phyloP scores from a whole-genome alignment of 2,888 invertebrate genomes.

The Lepidocyrtoides sp. region DNA sequence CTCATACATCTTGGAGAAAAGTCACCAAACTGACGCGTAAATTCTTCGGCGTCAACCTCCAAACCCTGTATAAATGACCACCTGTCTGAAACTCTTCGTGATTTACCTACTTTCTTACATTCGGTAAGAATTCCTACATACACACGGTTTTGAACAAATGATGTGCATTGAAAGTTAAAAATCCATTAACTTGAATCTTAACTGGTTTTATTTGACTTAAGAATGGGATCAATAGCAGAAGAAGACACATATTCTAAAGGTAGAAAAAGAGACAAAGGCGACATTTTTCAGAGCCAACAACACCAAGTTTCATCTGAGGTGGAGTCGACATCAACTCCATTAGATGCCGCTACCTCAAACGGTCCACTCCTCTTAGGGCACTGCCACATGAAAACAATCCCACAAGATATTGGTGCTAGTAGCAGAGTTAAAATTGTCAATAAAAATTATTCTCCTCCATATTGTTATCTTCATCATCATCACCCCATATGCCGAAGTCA shows the following conservation, averaged over 20 bases:
- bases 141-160: neutral
- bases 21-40: neutral
- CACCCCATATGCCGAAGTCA: neutral
- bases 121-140: conserved; percentile 1
- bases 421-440: neutral
- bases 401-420: neutral
- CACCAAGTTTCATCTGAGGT: too few species aligned
- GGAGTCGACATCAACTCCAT: too few species aligned
- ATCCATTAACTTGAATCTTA: neutral
- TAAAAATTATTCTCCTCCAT: neutral
- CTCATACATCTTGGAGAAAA: neutral
- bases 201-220: neutral
- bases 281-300: too few species aligned
- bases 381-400: neutral
- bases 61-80: conserved; percentile 8
- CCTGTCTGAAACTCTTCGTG: neutral
- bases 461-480: neutral
- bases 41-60: neutral
- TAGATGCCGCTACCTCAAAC: neutral
- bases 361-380: neutral
- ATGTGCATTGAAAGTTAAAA: neutral
- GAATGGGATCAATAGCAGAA: conserved; percentile 26
- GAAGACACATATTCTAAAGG: neutral
- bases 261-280: too few species aligned
- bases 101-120: conserved; percentile 11